A percentile compares a stretch with the other conserved stretches of the same genome.
Evolutionary conservation across 2,888 invertebrate genomes (phyloP).

Genomic region (Euplagia quadripunctaria): DNA sequence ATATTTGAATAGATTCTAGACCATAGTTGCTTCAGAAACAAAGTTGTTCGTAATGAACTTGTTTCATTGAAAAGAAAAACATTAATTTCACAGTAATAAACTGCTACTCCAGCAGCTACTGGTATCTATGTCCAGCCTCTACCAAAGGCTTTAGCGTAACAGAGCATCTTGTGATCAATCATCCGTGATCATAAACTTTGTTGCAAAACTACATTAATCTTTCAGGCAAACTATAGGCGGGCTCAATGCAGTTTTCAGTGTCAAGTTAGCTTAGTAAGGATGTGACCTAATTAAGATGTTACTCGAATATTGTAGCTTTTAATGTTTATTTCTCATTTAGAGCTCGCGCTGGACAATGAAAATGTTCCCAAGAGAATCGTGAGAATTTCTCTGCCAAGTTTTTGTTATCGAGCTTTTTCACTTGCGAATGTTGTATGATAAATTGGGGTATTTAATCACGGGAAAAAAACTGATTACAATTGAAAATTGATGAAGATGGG

Average conservation of each 20-base stretch:
- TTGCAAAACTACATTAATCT: neutral
- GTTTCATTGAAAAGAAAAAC: neutral
- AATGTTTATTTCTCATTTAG: slow-evolving; percentile 17
- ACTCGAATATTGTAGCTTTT: slow-evolving; percentile 1
- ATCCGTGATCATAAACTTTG: neutral
- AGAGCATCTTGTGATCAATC: neutral
- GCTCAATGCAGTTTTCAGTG: neutral
- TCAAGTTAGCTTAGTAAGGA: neutral
- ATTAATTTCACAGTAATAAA: neutral
- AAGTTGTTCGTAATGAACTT: neutral
- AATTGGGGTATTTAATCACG: neutral
- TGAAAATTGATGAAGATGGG: neutral
- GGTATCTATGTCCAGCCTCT: no score
- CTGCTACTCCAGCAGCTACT: neutral
- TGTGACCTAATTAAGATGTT: neutral
- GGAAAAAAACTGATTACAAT: slow-evolving; percentile 7
- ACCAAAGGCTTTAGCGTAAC: neutral
- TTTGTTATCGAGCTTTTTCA: neutral
- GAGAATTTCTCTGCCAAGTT: neutral
- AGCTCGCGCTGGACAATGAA: slow-evolving; percentile 1
- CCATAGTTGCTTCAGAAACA: neutral
- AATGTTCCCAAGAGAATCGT: neutral
- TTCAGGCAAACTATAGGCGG: neutral
- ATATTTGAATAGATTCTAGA: no score
- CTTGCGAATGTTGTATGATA: slow-evolving; percentile 2